A percentile compares a stretch with the other conserved stretches of the same genome.
These are phyloP conservation scores for Calidris pugnax DNA, from an alignment of 2,113 vertebrate species.

Conservation along the genomic window DNA sequence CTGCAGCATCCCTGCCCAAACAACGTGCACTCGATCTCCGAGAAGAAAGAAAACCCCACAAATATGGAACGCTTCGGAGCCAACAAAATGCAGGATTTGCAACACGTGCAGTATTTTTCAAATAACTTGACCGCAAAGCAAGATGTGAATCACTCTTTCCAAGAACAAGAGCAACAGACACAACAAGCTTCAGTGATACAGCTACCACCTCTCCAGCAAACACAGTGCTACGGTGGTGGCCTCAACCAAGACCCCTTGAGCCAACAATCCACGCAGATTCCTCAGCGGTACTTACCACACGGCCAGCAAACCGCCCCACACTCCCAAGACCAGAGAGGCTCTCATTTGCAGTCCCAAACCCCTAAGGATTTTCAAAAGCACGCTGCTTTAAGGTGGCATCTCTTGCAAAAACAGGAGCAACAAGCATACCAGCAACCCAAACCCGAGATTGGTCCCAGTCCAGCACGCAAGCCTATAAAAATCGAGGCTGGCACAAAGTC, in stretches of 20 bases:
- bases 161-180: conserved; percentile 68
- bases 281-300: conserved; percentile 72
- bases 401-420: conserved; percentile 88
- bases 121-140: conserved; percentile 78
- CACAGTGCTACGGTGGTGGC: conserved; percentile 61
- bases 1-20: conserved; percentile 71
- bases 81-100: conserved; percentile 68
- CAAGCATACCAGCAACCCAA: conserved; percentile 77
- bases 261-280: conserved; percentile 50
- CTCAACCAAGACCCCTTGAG: conserved; percentile 37
- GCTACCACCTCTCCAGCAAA: conserved; percentile 54
- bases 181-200: conserved; percentile 49
- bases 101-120: conserved; percentile 76
- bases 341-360: conserved; percentile 58
- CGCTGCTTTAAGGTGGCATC: conserved; percentile 87
- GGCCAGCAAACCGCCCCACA: conserved; percentile 73
- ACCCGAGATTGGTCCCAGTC: conserved; percentile 53
- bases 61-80: conserved; percentile 34
- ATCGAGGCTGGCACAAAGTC: conserved; percentile 79
- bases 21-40: conserved; percentile 53
- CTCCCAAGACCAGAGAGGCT: conserved; percentile 65
- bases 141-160: conserved; percentile 75
- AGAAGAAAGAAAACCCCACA: conserved; percentile 57
- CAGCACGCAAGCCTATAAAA: conserved; percentile 78
- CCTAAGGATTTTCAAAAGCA: conserved; percentile 86